Evolutionary conservation across 2,113 vertebrate genomes (phyloP).

Genomic region (Gymnorhina tibicen): DNA sequence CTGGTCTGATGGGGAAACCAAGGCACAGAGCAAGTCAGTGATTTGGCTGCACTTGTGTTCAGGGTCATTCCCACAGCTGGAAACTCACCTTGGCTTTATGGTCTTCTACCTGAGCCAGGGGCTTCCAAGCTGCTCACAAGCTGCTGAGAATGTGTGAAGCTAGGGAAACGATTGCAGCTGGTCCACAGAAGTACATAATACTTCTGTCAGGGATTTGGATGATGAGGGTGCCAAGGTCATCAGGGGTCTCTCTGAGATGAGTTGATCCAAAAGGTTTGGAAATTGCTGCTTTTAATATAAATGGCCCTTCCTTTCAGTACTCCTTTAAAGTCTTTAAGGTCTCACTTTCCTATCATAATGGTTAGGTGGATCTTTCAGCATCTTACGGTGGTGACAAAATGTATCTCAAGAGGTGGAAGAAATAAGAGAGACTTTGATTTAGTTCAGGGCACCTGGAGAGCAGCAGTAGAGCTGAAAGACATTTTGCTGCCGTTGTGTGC

Average conservation of each 20-base stretch:
- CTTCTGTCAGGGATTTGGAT: background rate
- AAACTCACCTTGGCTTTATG: background rate
- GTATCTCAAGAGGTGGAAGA: background rate
- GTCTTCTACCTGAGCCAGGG: background rate
- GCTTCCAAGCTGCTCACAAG: fast-evolving
- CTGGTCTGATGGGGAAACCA: background rate
- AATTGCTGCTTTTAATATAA: background rate
- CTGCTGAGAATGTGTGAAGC: background rate
- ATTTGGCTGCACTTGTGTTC: background rate
- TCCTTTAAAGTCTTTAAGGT: background rate
- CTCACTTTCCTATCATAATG: background rate
- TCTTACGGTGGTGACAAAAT: background rate
- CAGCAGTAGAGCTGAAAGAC: background rate
- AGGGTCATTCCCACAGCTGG: background rate
- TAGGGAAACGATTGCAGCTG: background rate
- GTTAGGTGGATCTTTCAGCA: background rate
- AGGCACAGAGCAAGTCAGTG: background rate
- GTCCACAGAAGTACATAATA: background rate
- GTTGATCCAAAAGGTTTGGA: background rate
- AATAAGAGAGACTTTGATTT: background rate
- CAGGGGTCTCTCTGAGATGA: background rate
- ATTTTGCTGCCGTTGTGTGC: fast-evolving
- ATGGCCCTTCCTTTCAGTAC: background rate
- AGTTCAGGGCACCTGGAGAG: fast-evolving
- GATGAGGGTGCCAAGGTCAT: background rate